Conservation (phyloP, 2,888 invertebrate genomes). For the Hesperia comma region DNA sequence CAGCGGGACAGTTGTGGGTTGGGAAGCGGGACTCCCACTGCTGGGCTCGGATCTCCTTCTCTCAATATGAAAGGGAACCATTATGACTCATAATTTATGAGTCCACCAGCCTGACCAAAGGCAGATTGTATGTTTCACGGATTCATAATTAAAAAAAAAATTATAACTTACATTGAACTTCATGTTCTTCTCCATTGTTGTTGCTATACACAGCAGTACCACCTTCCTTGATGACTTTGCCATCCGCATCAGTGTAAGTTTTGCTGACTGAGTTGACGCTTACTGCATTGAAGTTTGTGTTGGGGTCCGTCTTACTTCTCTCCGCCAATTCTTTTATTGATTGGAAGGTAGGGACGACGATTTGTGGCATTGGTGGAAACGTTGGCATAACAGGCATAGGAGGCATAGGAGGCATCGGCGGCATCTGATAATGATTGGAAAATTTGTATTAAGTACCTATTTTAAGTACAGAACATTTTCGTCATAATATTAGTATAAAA, state of each 20-base stretch:
- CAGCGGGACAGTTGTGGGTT: too few species aligned
- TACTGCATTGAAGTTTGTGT: slow-evolving; percentile 50
- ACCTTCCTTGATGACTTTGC: slow-evolving; percentile 49
- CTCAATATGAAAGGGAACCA: too few species aligned
- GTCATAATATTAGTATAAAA: too few species aligned
- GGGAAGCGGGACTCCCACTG: too few species aligned
- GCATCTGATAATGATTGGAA: slow-evolving; percentile 39
- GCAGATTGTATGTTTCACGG: too few species aligned
- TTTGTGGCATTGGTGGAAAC: neutral
- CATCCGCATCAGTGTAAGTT: slow-evolving; percentile 44
- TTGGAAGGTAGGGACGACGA: neutral
- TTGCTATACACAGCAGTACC: slow-evolving; percentile 51
- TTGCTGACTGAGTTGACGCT: slow-evolving; percentile 45
- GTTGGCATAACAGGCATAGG: neutral
- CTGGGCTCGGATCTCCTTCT: too few species aligned
- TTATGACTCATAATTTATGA: too few species aligned
- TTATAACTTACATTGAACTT: slow-evolving; percentile 44
- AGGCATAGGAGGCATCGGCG: slow-evolving; percentile 11
- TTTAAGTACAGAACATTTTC: too few species aligned
- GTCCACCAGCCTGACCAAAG: too few species aligned
- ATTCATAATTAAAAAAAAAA: too few species aligned
- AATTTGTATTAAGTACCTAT: neutral
- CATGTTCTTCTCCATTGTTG: slow-evolving; percentile 49
- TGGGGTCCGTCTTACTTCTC: slow-evolving; percentile 36
- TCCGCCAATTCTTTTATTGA: slow-evolving; percentile 4